These are phyloP conservation scores for Scrobipalpa costella DNA, from an alignment of 2,888 invertebrate genomes.

Conservation along the genomic window DNA sequence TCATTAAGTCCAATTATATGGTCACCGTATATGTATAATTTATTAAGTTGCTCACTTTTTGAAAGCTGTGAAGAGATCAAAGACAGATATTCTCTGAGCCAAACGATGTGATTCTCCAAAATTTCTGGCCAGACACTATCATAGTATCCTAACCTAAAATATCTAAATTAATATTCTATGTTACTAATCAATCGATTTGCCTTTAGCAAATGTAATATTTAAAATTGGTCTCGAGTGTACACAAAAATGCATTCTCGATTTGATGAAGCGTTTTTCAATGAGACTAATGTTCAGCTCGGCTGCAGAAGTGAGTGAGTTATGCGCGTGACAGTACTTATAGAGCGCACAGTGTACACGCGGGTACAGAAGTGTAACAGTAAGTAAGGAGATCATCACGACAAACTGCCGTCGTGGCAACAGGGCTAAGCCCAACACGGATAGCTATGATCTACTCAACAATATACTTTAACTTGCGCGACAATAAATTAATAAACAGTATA, in stretches of 20 bases:
- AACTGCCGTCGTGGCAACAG: conserved; percentile 6
- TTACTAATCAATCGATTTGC: conserved; percentile 75
- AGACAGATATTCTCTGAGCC: conserved; percentile 80
- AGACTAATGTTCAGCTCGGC: conserved; percentile 16
- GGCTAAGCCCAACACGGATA: conserved; percentile 63
- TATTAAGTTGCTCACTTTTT: conserved; percentile 79
- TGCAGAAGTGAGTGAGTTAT: conserved; percentile 5
- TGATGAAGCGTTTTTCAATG: conserved; percentile 57
- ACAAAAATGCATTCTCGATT: conserved; percentile 72
- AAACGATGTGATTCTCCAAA: conserved; percentile 81
- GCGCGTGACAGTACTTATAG: not conserved
- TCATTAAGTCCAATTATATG: conserved; percentile 77
- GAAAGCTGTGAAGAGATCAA: conserved; percentile 82
- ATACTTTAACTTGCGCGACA: conserved; percentile 75
- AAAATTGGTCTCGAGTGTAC: conserved; percentile 79
- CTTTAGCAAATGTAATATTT: conserved; percentile 72
- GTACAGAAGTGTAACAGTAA: conserved; percentile 1
- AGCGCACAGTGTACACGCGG: not conserved
- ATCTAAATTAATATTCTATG: conserved; percentile 78
- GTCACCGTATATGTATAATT: conserved; percentile 62
- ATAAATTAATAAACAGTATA: conserved; percentile 79
- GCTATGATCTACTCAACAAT: conserved; percentile 80
- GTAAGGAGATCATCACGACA: conserved; percentile 11
- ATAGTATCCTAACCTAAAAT: conserved; percentile 81
- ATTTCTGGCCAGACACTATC: conserved; percentile 81